Conservation (phyloP, 2,888 invertebrate species). For the Hipparchia semele region DNA sequence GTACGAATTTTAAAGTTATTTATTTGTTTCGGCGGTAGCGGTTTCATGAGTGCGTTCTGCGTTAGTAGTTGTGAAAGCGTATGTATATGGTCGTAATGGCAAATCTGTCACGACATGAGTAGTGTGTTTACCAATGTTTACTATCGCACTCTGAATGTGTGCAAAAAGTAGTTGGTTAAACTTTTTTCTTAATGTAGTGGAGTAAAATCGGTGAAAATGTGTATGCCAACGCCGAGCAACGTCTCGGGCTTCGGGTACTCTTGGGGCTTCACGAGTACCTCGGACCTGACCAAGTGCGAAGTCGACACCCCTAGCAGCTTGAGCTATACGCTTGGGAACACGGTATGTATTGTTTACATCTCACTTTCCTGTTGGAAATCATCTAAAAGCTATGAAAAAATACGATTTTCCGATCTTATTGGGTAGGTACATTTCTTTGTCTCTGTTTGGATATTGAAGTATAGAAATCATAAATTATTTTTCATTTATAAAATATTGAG, state of each 20-base stretch:
- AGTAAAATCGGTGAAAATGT: constrained; percentile 67
- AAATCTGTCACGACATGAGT: constrained; percentile 81
- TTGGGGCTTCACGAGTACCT: constrained; percentile 77
- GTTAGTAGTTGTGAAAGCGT: constrained; percentile 80
- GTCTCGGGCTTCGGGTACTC: constrained; percentile 80
- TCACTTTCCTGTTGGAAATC: constrained; percentile 11
- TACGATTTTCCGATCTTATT: neutral
- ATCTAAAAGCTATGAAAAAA: neutral
- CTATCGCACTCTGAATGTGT: constrained; percentile 73
- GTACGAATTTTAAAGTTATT: constrained; percentile 37
- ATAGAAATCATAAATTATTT: neutral
- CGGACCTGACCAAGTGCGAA: constrained; percentile 77
- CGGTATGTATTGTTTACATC: constrained; percentile 58
- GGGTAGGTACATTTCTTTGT: constrained; percentile 11
- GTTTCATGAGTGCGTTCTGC: constrained; percentile 74
- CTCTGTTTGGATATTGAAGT: neutral
- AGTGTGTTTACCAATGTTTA: constrained; percentile 60
- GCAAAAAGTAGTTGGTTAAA: constrained; percentile 64
- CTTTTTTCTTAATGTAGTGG: constrained; percentile 56
- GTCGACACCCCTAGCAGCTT: constrained; percentile 79
- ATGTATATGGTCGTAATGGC: constrained; percentile 78
- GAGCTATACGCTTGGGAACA: constrained; percentile 78
- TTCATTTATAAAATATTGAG: neutral
- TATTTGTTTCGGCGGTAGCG: constrained; percentile 61
- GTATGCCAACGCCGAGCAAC: constrained; percentile 82